Base-by-base conservation (phyloP, 2,888 invertebrate species). In the Chelonus formosanus region DNA sequence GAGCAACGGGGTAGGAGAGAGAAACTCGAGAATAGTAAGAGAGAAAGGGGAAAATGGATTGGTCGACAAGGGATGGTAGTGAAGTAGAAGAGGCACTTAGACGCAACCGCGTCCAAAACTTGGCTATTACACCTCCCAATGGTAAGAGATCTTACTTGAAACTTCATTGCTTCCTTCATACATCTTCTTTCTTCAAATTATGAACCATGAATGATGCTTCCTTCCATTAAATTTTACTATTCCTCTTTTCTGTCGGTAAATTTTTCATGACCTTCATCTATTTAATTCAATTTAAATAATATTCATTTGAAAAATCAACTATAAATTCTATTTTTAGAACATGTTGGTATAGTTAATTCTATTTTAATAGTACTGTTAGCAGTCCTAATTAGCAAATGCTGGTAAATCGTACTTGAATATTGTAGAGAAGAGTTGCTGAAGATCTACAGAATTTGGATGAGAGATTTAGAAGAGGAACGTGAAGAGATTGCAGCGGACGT, bases 111-210 rank as follows among this genome's bases (percentile, higher is more conserved):
- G 75, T 76, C 78, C 76, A 77, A 78, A 80, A 80, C 78, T 80
- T 80, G 74, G 76, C 79, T 77, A 80, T 78, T 78, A 78, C 75
- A 76, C 77, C 76, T 76, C 75, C 71, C 72, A 73, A 71, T 73
- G 74, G 71, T 75, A 76, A 73, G 70, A 73, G 75, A 74, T 74
- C 75, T 77, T 76, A 75, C 73, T 72, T 70, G 69, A 72, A 75
- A 73, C 71, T 75, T 73, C 67, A 67, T 64, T 55, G 10, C 53
- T 35, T 54, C 54, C 52, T 45, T 55, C 20, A 61, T 44, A 43
- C 34, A 55, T 53, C 47, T 54, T 6, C 45, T 45, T 48, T 6
- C 20, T 54, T 34, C n/a, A 31, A 45, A 44, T n/a, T 48, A 47
- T 63, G 20, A 52, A 10, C 53, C 5, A 52, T 7, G 31, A 31